Evolutionary conservation across 1,140 invertebrate species (phyloP).

Genomic region (Drosophila repleta): DNA sequence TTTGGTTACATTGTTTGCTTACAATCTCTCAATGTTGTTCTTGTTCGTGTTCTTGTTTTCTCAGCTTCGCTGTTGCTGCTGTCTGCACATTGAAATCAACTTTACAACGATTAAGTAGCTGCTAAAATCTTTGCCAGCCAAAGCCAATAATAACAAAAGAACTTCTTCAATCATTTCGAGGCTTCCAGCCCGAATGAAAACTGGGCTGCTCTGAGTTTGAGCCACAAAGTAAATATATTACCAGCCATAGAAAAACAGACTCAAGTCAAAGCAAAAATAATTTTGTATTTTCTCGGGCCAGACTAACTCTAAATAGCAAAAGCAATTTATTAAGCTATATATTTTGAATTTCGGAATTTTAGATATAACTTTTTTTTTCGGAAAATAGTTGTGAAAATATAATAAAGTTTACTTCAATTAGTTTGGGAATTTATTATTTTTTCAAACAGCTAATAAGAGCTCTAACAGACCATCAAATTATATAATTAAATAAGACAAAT

Average conservation of each 20-base stretch:
- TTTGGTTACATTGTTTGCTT: constrained; percentile 80
- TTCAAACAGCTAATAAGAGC: too few species aligned
- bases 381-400: too few species aligned
- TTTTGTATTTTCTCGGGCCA: background rate
- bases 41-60: constrained; percentile 14
- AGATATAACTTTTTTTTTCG: too few species aligned
- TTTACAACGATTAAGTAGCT: constrained; percentile 75
- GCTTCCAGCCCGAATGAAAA: background rate
- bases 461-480: too few species aligned
- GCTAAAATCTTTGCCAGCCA: constrained; percentile 55
- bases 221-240: background rate
- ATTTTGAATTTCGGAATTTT: too few species aligned
- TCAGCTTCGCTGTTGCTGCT: constrained; percentile 29
- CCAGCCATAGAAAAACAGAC: background rate
- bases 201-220: background rate
- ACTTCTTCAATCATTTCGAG: background rate
- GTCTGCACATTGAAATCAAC: constrained; percentile 59
- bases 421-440: too few species aligned
- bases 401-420: too few species aligned
- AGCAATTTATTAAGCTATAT: background rate
- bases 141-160: constrained; percentile 48
- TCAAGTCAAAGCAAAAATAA: background rate
- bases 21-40: constrained; percentile 75
- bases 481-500: too few species aligned
- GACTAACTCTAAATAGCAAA: background rate